phyloP scores from a whole-genome alignment of 2,113 vertebrate species.

The Colius striatus region DNA sequence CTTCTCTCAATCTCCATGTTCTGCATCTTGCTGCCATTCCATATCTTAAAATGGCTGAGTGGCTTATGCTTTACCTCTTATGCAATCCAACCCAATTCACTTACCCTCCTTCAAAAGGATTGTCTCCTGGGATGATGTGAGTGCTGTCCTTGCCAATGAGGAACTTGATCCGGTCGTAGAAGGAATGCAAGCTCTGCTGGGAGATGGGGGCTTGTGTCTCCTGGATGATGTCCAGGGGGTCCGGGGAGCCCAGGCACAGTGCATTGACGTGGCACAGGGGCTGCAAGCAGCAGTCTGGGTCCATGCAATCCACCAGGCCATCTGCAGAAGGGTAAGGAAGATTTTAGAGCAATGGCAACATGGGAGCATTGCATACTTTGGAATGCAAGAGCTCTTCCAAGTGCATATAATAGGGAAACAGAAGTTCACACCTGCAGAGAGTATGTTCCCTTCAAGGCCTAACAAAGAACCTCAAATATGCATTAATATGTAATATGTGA shows the following conservation, averaged over 20 bases:
- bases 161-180: conserved; percentile 94
- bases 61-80: neutral
- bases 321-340: conserved; percentile 78
- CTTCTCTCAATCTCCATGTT: neutral
- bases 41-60: neutral
- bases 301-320: conserved; percentile 96
- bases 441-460: neutral
- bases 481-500: neutral
- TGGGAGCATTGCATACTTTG: neutral
- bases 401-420: neutral
- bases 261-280: conserved; percentile 87
- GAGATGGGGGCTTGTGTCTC: conserved; percentile 85
- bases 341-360: neutral
- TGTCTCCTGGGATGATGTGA: conserved; percentile 88
- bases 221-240: conserved; percentile 96
- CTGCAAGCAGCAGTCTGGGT: conserved; percentile 98
- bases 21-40: neutral
- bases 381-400: neutral
- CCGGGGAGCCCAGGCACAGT: conserved; percentile 92
- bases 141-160: conserved; percentile 94
- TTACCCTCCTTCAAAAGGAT: conserved; percentile 94
- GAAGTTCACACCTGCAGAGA: neutral
- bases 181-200: conserved; percentile 88
- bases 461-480: neutral
- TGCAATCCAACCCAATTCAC: conserved; percentile 47